These are phyloP conservation scores for Tor tambroides DNA, from an alignment of 2,113 vertebrate species.

Conservation along the genomic window DNA sequence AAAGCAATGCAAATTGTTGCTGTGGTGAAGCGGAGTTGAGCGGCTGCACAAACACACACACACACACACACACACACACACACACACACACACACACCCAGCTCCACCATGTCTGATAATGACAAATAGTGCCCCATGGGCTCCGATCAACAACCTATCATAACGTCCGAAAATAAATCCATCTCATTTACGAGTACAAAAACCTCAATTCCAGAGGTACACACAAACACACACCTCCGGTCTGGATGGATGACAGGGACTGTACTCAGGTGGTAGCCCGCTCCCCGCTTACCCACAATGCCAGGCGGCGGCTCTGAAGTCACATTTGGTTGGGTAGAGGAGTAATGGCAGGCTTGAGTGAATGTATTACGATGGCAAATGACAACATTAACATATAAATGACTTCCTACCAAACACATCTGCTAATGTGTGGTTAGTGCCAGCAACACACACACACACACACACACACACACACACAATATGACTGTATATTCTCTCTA, in stretches of 20 bases:
- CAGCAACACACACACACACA: conserved; percentile 46
- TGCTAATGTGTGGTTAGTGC: conserved; percentile 72
- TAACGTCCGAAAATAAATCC: conserved; percentile 48
- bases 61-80: not conserved
- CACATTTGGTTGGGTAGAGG: conserved; percentile 72
- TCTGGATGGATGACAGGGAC: conserved; percentile 63
- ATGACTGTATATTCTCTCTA: conserved; percentile 40
- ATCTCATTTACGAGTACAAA: conserved; percentile 55
- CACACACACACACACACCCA: not conserved
- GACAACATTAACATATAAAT: conserved; percentile 85
- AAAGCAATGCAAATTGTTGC: conserved; percentile 54
- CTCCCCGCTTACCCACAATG: conserved; percentile 48
- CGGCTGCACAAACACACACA: not conserved
- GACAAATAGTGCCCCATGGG: conserved; percentile 46
- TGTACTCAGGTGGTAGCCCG: conserved; percentile 55
- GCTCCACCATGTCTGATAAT: conserved; percentile 38
- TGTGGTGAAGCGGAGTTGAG: conserved; percentile 39
- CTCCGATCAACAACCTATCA: conserved; percentile 50
- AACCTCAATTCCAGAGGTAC: conserved; percentile 47
- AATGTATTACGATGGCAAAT: conserved; percentile 81
- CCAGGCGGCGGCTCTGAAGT: conserved; percentile 56
- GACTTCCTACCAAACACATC: conserved; percentile 79
- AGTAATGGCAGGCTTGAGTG: conserved; percentile 59
- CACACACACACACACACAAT: conserved; percentile 48
- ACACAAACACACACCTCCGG: conserved; percentile 47